Conservation (phyloP, 2,797 vertebrate species). For the Chaetophractus vellerosus region DNA sequence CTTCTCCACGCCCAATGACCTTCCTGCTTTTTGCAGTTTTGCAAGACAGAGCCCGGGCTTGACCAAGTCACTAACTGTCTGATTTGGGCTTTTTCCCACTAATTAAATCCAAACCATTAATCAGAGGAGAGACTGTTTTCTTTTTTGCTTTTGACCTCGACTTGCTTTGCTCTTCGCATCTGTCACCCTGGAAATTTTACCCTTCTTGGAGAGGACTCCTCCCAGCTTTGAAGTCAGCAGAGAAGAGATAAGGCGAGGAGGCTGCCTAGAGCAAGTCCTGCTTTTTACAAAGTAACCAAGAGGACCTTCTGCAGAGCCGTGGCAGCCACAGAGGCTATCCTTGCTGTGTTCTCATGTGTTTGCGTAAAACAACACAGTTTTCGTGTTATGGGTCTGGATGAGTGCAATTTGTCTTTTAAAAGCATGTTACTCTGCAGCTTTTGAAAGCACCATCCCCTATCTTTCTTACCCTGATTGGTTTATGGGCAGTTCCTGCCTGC, state of each 20-base stretch:
- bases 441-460: not conserved
- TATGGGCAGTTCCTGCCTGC: constrained; percentile 31
- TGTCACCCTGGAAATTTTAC: constrained; percentile 36
- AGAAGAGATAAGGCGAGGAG: not conserved
- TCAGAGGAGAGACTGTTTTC: constrained; percentile 62
- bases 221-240: not conserved
- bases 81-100: constrained; percentile 32
- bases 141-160: constrained; percentile 70
- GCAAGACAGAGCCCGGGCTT: not conserved
- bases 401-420: not conserved
- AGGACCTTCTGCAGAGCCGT: not conserved
- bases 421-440: not conserved
- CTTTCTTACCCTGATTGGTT: constrained; percentile 67
- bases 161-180: not conserved
- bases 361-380: not conserved
- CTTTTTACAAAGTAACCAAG: not conserved
- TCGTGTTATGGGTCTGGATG: not conserved
- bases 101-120: constrained; percentile 66
- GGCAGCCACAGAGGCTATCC: fast-evolving
- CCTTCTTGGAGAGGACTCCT: not conserved
- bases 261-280: fast-evolving
- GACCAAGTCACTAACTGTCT: not conserved
- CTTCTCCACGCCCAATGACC: not conserved
- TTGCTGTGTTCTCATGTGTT: fast-evolving
- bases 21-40: not conserved